Evolutionary conservation across 2,888 invertebrate genomes (phyloP).

Genomic region (Drosophila pseudotalamancana): DNA sequence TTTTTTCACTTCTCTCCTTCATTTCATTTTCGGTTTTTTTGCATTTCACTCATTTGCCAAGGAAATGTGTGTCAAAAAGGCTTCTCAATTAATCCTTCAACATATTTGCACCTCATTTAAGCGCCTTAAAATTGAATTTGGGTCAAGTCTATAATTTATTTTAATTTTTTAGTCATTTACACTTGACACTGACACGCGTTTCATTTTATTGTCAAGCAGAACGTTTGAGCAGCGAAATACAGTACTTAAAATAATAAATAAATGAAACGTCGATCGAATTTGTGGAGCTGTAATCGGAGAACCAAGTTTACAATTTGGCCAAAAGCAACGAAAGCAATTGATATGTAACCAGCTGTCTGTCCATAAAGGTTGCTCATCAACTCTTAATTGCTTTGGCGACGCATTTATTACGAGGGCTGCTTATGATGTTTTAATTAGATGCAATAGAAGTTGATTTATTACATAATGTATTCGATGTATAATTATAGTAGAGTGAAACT

Average conservation of each 20-base stretch:
- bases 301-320: constrained; percentile 33
- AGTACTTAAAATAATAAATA: constrained; percentile 26
- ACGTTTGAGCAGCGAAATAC: constrained; percentile 28
- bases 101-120: constrained; percentile 31
- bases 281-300: constrained; percentile 27
- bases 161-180: constrained; percentile 14
- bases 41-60: constrained; percentile 54
- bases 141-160: constrained; percentile 58
- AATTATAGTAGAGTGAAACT: too few species aligned
- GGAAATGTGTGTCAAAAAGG: constrained; percentile 51
- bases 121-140: constrained; percentile 33
- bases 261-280: neutral
- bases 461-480: too few species aligned
- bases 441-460: too few species aligned
- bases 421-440: neutral
- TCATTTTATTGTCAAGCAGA: constrained; percentile 31
- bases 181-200: constrained; percentile 56
- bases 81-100: constrained; percentile 51
- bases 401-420: constrained; percentile 39
- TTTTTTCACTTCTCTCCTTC: constrained; percentile 35
- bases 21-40: constrained; percentile 49
- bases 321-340: constrained; percentile 32
- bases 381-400: constrained; percentile 35
- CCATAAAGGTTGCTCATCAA: constrained; percentile 47
- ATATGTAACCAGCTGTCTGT: constrained; percentile 39